Conservation (phyloP, 2,113 vertebrate species). For the Ciconia boyciana region DNA sequence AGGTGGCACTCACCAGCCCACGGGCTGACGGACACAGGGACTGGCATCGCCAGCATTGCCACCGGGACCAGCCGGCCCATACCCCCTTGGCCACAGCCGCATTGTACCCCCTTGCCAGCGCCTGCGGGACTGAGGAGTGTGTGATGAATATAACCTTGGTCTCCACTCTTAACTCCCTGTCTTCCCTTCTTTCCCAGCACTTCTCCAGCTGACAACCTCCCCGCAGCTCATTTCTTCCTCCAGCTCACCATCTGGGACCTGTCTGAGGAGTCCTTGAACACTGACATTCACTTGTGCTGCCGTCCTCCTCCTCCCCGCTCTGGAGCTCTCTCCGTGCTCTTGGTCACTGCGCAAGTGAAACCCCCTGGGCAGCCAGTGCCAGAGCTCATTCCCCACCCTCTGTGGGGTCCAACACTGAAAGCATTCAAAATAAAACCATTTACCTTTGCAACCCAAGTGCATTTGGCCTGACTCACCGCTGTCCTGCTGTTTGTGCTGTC, state of each 20-base stretch:
- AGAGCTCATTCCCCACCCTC: background rate
- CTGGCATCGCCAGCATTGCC: background rate
- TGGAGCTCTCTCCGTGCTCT: fast-evolving
- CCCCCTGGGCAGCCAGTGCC: background rate
- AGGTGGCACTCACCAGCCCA: background rate
- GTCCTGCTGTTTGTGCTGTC: background rate
- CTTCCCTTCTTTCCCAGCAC: background rate
- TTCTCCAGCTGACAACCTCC: background rate
- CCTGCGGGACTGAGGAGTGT: fast-evolving
- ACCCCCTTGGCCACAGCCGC: fast-evolving
- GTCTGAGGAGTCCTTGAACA: too few species aligned
- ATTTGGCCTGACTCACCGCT: fast-evolving
- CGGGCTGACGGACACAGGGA: fast-evolving
- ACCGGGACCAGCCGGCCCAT: fast-evolving
- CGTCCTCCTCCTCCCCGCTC: background rate
- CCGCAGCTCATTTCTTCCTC: background rate
- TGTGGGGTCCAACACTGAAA: background rate
- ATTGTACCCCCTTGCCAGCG: fast-evolving
- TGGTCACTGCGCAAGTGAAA: background rate
- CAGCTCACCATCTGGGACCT: background rate
- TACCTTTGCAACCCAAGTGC: background rate
- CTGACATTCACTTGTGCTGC: too few species aligned
- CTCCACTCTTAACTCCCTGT: background rate
- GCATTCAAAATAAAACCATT: too few species aligned
- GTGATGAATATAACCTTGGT: background rate